Percentiles rank a stretch among this genome's conserved stretches.
Evolutionary conservation across 2,113 vertebrate genomes (phyloP).

Genomic region (Panthera tigris): DNA sequence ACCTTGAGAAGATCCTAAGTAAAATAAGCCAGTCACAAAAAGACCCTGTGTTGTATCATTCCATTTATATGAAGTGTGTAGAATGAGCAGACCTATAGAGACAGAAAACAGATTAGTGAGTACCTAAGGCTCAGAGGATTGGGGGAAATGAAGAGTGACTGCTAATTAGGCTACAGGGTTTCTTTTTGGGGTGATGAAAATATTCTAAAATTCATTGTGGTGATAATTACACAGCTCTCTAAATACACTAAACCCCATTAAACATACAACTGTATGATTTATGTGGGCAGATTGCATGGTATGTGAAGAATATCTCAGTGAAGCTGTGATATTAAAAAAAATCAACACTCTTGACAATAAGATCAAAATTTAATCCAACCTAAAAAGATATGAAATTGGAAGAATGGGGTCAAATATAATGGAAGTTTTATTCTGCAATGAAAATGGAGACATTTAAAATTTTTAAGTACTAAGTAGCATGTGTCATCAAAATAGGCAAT

Average conservation of each 20-base stretch:
- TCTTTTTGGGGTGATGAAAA: not conserved
- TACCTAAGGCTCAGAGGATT: not conserved
- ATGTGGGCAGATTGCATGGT: not conserved
- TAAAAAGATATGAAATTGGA: not conserved
- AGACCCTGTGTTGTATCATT: not conserved
- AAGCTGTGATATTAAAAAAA: not conserved
- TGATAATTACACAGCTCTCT: not conserved
- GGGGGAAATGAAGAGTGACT: not conserved
- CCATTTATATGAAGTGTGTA: not conserved
- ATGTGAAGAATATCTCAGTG: not conserved
- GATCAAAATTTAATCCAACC: conserved; percentile 50
- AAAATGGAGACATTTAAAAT: not conserved
- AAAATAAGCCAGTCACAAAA: not conserved
- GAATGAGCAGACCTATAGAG: not conserved
- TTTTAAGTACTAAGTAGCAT: not conserved
- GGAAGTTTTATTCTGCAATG: not conserved
- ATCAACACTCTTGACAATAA: not conserved
- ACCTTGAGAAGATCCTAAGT: conserved; percentile 20
- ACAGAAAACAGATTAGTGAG: not conserved
- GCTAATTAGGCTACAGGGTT: not conserved
- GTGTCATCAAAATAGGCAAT: conserved; percentile 2
- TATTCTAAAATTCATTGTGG: not conserved
- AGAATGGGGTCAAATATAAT: not conserved
- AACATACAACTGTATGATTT: not conserved
- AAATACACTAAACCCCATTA: not conserved